Evolutionary conservation across 2,888 invertebrate species (phyloP), one percentile per base, ranked within the genome.

Genomic region (Melanotus villosus): DNA sequence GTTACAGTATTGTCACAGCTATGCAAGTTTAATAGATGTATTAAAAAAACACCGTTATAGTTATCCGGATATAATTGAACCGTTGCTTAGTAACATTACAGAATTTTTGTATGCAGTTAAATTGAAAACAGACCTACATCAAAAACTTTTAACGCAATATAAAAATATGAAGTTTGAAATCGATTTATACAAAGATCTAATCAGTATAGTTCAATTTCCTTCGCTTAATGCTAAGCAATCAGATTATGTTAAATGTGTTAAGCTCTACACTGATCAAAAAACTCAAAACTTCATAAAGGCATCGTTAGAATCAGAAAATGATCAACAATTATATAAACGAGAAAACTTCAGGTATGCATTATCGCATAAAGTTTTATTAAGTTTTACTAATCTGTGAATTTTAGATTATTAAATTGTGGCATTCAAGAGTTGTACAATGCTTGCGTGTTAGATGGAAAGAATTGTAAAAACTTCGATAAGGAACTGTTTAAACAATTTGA

Each of bases 41-140:
- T 80, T 91, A 21, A 86, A 90, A 19, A 82, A 78, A 1, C 92
- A 90, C 79, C 85, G 88, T 0, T 85, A 89, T 1, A 89, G 90
- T n/a, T 96, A 94, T 80, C 92, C 92, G 0, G 97, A 97, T 81
- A 86, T 97, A 58, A 88, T 92, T 0, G 88, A 90, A 68, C 94
- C 95, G 0, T 84, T 96, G 14, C 86, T 92, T 54, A 86, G 89
- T 63, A 91, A 92, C 0, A 81, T 94, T 5, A 87, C 90, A 0
- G 91, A 93, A 84, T 87, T 93, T 68, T 84, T 88, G 1, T 90
- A 89, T 73, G 92, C 92, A 1, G 84, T 91, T 18, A 88, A 87
- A 41, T 81, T 88, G 10, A 78, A 92, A 16, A 88, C 87, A 50
- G 87, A 88, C 59, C 82, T 89, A 47, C 82, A 90, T 1, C 84